A percentile compares a stretch with the other conserved stretches of the same genome.
These are phyloP conservation scores for Eulemur mongoz DNA, from an alignment of 2,797 vertebrate species.

Conservation along the genomic window DNA sequence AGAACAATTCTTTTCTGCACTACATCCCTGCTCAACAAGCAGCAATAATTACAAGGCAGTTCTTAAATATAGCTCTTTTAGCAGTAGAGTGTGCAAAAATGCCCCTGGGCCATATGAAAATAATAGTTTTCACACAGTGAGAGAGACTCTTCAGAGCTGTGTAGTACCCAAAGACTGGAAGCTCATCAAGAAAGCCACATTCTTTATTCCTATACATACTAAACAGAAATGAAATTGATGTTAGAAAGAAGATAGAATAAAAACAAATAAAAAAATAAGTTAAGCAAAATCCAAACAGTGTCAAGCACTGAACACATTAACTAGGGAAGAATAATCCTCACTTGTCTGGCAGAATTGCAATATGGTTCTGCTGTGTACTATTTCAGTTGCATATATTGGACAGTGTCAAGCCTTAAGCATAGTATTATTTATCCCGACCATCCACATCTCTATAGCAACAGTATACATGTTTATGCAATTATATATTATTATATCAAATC, in stretches of 20 bases:
- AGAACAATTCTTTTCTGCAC: background rate
- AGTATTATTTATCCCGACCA: constrained; percentile 3
- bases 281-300: background rate
- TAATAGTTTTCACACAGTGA: constrained; percentile 78
- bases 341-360: constrained; percentile 13
- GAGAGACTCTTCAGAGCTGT: constrained; percentile 74
- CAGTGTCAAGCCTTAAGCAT: constrained; percentile 28
- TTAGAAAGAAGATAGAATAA: constrained; percentile 55
- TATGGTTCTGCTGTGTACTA: background rate
- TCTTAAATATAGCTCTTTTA: constrained; percentile 80
- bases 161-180: constrained; percentile 70
- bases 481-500: constrained; percentile 9
- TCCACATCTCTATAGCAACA: constrained; percentile 24
- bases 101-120: constrained; percentile 80
- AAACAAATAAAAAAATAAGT: constrained; percentile 58
- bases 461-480: constrained; percentile 47
- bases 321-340: constrained; percentile 18
- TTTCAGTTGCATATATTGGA: constrained; percentile 42
- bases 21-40: constrained; percentile 49
- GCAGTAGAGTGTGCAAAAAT: constrained; percentile 64
- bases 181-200: constrained; percentile 61
- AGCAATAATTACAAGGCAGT: constrained; percentile 77
- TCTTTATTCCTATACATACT: constrained; percentile 61
- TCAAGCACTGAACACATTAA: constrained; percentile 49
- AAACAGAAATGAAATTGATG: constrained; percentile 69